Evolutionary conservation across 2,113 vertebrate species (phyloP).

Genomic region (Lamprotornis superbus): DNA sequence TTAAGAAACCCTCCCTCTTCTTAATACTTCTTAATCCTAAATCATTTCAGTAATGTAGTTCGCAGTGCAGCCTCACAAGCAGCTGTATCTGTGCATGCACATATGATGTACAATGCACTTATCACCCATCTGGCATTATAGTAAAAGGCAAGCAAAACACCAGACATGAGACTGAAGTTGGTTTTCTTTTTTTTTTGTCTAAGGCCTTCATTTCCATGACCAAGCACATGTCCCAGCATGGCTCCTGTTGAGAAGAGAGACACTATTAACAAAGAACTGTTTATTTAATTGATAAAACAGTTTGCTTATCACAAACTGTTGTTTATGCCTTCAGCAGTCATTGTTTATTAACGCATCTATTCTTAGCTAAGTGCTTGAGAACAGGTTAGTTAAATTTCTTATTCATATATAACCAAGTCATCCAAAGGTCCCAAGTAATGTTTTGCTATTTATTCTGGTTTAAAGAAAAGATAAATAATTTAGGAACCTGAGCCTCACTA

Average conservation of each 20-base stretch:
- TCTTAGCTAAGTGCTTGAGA: neutral
- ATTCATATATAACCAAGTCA: neutral
- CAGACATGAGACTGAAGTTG: neutral
- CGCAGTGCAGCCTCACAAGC: neutral
- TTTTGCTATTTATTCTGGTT: neutral
- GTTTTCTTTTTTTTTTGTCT: neutral
- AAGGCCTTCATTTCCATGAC: neutral
- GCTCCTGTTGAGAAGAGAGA: neutral
- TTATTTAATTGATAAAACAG: neutral
- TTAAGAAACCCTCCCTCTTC: neutral
- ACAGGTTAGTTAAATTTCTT: neutral
- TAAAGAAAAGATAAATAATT: neutral
- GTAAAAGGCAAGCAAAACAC: neutral
- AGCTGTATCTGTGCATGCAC: neutral
- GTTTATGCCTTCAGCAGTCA: neutral
- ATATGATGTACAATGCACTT: neutral
- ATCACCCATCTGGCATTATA: neutral
- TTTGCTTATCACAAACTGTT: neutral
- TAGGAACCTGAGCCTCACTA: neutral
- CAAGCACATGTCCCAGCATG: neutral
- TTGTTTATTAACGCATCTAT: neutral
- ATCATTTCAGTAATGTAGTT: neutral
- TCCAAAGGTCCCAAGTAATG: neutral
- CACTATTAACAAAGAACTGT: neutral
- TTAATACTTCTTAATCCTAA: neutral